Conservation (phyloP, 2,797 vertebrate species). For the Hoplostethus mediterraneus region DNA sequence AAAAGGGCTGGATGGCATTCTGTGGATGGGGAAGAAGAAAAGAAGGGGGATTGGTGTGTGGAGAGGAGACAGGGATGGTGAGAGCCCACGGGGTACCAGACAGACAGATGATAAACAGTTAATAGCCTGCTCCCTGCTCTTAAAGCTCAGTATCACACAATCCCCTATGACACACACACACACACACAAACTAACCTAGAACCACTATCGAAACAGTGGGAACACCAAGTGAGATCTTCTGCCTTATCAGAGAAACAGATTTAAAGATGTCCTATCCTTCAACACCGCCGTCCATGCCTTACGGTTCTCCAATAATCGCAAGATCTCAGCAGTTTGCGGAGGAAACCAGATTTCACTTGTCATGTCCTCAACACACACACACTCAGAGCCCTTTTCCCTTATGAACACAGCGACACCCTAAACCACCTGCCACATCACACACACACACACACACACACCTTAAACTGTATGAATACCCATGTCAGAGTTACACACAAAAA, state of each 20-base stretch:
- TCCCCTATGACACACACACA: background rate
- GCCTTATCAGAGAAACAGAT: slow-evolving; percentile 9
- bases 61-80: slow-evolving; percentile 6
- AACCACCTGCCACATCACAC: slow-evolving; percentile 68
- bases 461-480: slow-evolving; percentile 47
- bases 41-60: background rate
- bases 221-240: slow-evolving; percentile 10
- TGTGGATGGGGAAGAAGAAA: slow-evolving; percentile 34
- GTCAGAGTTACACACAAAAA: slow-evolving; percentile 29
- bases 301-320: slow-evolving; percentile 39
- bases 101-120: slow-evolving; percentile 43
- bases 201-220: background rate
- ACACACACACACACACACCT: slow-evolving; percentile 29
- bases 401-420: slow-evolving; percentile 67
- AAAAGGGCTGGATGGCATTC: slow-evolving; percentile 62
- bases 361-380: slow-evolving; percentile 67
- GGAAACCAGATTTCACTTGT: slow-evolving; percentile 59
- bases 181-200: slow-evolving; percentile 7
- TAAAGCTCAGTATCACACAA: slow-evolving; percentile 24
- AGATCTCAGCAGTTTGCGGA: slow-evolving; percentile 24
- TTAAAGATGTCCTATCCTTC: slow-evolving; percentile 45
- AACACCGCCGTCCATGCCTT: slow-evolving; percentile 26
- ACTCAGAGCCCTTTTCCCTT: slow-evolving; percentile 43
- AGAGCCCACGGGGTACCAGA: slow-evolving; percentile 55
- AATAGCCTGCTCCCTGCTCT: slow-evolving; percentile 28